Base-by-base conservation (phyloP, 2,888 invertebrate species). In the Rotaria magnacalcarata region DNA sequence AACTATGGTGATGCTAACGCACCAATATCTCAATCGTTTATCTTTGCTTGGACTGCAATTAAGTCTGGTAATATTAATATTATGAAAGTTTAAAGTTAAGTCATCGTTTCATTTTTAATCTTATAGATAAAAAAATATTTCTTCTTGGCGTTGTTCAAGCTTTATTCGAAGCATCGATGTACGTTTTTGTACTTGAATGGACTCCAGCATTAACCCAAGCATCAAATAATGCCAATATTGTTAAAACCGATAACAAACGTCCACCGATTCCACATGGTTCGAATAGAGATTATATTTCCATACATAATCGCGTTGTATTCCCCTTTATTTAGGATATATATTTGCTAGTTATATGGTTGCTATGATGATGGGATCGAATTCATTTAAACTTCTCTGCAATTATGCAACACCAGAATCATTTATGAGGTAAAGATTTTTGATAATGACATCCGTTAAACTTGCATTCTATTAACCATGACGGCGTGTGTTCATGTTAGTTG, bases 131-230 rank as follows among this genome's bases (percentile, higher is more conserved):
- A 80, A 91, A 91, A 87, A 89, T 92, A 6, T 88, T 92, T 41
- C 91, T 90, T 87, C 90, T 92, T 47, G 92, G 92, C 10, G 87
- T 92, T 86, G 91, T 92, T 85, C 92, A 92, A 89, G 91, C 92
- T 0, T 89, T 92, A 87, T 92, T 92, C 89, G 92, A 92, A 88
- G 92, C 92, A 24, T 90, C 91, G 87, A 92, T 92, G 92, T 92
- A 92, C 89, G 91, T 91, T n/a, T 92, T 92, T 89, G 92, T 92
- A 21, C 88, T 92, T 87, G 92, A 92, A 89, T 92, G 92, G 92
- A 92, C 92, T 0, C 92, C 92, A 6, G 91, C 92, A 7, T 89
- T 92, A 16, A 90, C 91, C 50, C 4, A 80, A 80, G 75, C 75
- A 16, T 89, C 89, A 27, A 58, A 87, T 50, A 34, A 54, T 41